A percentile compares a stretch with the other conserved stretches of the same genome.
phyloP scores from a whole-genome alignment of 1,140 invertebrate genomes.

The Chlorops oryzae region DNA sequence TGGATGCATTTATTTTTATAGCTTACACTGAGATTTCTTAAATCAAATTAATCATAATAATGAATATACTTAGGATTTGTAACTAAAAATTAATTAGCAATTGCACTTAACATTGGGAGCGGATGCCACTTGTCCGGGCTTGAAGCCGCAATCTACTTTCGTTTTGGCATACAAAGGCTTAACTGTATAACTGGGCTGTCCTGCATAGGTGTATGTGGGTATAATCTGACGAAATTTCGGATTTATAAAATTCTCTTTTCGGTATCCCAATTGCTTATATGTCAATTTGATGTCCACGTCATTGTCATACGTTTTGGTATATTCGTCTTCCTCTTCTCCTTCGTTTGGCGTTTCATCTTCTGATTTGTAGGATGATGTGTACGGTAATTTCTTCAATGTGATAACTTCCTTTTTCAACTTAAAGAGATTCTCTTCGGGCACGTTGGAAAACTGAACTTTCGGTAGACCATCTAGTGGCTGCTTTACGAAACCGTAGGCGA shows the following conservation, averaged over 20 bases:
- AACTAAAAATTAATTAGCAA: too few species aligned
- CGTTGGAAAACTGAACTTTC: slow-evolving; percentile 27
- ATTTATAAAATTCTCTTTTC: slow-evolving; percentile 37
- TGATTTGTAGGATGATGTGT: slow-evolving; percentile 4
- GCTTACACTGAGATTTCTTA: too few species aligned
- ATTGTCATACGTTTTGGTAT: slow-evolving; percentile 15
- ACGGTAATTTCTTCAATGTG: slow-evolving; percentile 34
- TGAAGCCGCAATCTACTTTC: slow-evolving; percentile 37
- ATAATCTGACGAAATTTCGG: slow-evolving; percentile 36
- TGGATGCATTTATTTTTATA: too few species aligned
- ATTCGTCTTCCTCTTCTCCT: slow-evolving; percentile 25
- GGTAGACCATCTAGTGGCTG: slow-evolving; percentile 38
- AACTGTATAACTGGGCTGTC: too few species aligned
- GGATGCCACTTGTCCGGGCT: slow-evolving; percentile 34
- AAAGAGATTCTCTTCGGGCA: slow-evolving; percentile 49
- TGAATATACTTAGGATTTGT: too few species aligned
- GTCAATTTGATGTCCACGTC: slow-evolving; percentile 26
- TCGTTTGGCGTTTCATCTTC: slow-evolving; percentile 30
- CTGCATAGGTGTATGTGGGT: too few species aligned
- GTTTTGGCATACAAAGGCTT: slow-evolving; percentile 19
- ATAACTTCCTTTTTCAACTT: slow-evolving; percentile 47
- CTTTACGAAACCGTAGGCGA: slow-evolving; percentile 46
- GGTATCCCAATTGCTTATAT: slow-evolving; percentile 40
- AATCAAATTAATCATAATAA: too few species aligned
- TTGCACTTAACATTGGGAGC: too few species aligned